Base-by-base conservation (phyloP, 2,113 vertebrate species). In the Oostethus manadensis region DNA sequence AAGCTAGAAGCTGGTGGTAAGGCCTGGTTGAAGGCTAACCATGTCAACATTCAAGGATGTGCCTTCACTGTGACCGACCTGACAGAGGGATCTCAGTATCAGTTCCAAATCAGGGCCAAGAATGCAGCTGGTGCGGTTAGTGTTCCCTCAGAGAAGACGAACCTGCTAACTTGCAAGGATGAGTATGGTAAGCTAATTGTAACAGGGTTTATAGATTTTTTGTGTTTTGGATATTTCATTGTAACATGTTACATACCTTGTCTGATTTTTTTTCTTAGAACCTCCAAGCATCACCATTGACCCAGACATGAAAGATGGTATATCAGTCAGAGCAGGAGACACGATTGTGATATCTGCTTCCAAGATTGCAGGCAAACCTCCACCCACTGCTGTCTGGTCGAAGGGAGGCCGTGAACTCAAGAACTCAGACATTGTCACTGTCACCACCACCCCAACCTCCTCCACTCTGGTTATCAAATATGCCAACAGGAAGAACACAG, bases 51-150 rank as follows among this genome's bases (percentile, higher is more conserved):
- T 75, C 94, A 93, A 67, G 90, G 91, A 48, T 98, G 96, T 86
- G 97, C 93, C 44, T 99, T 90, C 83, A 98, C 97, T 29, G 93
- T 97, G 44, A 88, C 93, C 65, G 97, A 99, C 71, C 90, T 98
- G 62, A 80, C 63, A 33, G 97, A 98, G 69, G 93, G 94, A 66
- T 87, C 89, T 73, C 95, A 94, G 85, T 96, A 93, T 23, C 92
- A 98, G 73, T 98, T 99, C 82, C 93, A 93, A 90, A 91, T 99
- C 73, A 92, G 93, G 84, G 97, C 96, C 44, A 99, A 93, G 87
- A 99, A 99, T 69, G 84, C 93, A 35, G 97, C 95, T 71, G 96
- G 96, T 62, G 94, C 95, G 40, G 89, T 98, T 48, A 98, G 97
- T 71, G 85, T 87, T 81, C 93, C 96, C 47, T 99, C 97, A 75